phyloP scores from a whole-genome alignment of 1,140 invertebrate species.

The Penaeus vannamei region DNA sequence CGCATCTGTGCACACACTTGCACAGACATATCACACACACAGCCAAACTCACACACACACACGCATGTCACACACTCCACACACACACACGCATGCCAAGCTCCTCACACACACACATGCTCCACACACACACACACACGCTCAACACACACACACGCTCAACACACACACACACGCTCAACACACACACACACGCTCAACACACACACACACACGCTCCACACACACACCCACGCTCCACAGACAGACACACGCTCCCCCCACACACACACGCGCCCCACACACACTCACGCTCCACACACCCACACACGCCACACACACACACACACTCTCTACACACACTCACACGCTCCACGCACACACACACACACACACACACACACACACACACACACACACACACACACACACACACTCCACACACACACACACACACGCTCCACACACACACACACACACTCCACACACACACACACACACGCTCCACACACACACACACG shows the following conservation, averaged over 20 bases:
- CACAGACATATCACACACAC: too few species aligned
- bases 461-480: too few species aligned
- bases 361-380: constrained; percentile 40
- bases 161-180: not conserved
- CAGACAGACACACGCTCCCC: constrained; percentile 17
- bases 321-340: not conserved
- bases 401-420: not conserved
- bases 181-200: constrained; percentile 1
- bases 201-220: constrained; percentile 46
- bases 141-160: constrained; percentile 12
- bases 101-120: too few species aligned
- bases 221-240: constrained; percentile 19
- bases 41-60: not conserved
- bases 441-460: too few species aligned
- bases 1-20: too few species aligned
- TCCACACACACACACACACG: constrained; percentile 42
- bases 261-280: not conserved
- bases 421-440: constrained; percentile 37
- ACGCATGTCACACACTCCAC: not conserved
- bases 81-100: not conserved
- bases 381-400: constrained; percentile 1
- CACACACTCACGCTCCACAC: constrained; percentile 34
- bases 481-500: too few species aligned
- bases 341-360: constrained; percentile 4
- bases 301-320: constrained; percentile 23